A percentile compares a stretch with the other conserved stretches of the same genome.
phyloP scores from a whole-genome alignment of 2,113 vertebrate species.

The Ictalurus punctatus region DNA sequence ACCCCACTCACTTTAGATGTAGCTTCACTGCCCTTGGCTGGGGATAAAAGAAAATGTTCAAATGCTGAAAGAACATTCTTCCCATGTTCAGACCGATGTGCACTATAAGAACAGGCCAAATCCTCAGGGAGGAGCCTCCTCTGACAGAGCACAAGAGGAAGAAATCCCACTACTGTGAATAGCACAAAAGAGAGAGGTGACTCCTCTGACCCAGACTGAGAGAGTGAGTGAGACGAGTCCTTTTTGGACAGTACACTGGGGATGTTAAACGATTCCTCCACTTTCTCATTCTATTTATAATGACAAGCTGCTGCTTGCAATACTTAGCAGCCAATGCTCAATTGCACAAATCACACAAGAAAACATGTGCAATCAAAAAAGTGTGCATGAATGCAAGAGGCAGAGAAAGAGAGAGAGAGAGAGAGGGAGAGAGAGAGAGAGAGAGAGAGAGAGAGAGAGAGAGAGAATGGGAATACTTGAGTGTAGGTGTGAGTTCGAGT shows the following conservation, averaged over 20 bases:
- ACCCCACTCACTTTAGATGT: constrained; percentile 2
- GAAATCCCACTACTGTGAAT: constrained; percentile 26
- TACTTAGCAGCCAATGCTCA: constrained; percentile 53
- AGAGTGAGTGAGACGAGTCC: constrained; percentile 7
- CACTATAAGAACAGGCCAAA: constrained; percentile 4
- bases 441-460: constrained; percentile 31
- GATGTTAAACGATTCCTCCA: constrained; percentile 57
- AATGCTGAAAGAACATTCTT: constrained; percentile 22
- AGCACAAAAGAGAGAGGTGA: constrained; percentile 60
- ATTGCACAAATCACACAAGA: constrained; percentile 58
- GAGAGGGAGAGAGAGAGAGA: constrained; percentile 30
- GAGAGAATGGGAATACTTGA: constrained; percentile 32
- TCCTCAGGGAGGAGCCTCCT: constrained; percentile 13
- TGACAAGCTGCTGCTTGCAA: constrained; percentile 48
- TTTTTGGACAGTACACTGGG: constrained; percentile 11
- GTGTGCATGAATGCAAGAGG: constrained; percentile 46
- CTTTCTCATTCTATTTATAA: constrained; percentile 51
- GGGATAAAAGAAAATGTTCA: constrained; percentile 10
- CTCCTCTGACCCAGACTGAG: constrained; percentile 60
- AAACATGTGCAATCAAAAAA: constrained; percentile 58
- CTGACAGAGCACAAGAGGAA: background rate
- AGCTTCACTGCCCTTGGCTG: constrained; percentile 16
- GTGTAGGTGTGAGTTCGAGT: constrained; percentile 53
- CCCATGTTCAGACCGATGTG: constrained; percentile 23
- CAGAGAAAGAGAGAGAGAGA: constrained; percentile 24